Conservation (phyloP, 2,113 vertebrate species). For the Entelurus aequoreus region DNA sequence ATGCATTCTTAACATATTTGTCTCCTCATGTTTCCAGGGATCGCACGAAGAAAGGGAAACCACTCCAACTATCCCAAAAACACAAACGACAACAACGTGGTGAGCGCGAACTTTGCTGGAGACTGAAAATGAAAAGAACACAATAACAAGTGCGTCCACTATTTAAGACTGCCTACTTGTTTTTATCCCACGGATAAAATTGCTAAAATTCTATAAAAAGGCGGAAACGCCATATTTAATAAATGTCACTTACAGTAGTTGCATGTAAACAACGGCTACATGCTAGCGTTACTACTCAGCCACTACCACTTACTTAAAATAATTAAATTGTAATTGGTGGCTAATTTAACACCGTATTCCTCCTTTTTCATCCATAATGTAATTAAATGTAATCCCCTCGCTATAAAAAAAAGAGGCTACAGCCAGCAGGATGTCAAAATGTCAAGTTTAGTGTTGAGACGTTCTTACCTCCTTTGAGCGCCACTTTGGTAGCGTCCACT, state of each 20-base stretch:
- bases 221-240: background rate
- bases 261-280: background rate
- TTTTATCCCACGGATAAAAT: background rate
- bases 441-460: background rate
- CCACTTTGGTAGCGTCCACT: constrained; percentile 67
- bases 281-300: background rate
- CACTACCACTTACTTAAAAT: background rate
- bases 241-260: no score
- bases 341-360: background rate
- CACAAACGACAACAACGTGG: background rate
- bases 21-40: constrained; percentile 25
- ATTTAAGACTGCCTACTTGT: background rate
- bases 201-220: background rate
- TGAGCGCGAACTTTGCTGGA: background rate
- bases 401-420: background rate
- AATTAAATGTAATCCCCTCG: background rate
- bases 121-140: background rate
- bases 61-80: no score
- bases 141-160: background rate
- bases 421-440: background rate
- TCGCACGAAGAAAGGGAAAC: background rate
- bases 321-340: background rate
- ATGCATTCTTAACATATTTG: constrained; percentile 60
- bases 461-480: constrained; percentile 66
- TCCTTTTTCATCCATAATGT: background rate